A percentile compares a stretch with the other conserved stretches of the same genome.
phyloP scores from a whole-genome alignment of 2,797 vertebrate genomes.

The Acrocephalus scirpaceus region DNA sequence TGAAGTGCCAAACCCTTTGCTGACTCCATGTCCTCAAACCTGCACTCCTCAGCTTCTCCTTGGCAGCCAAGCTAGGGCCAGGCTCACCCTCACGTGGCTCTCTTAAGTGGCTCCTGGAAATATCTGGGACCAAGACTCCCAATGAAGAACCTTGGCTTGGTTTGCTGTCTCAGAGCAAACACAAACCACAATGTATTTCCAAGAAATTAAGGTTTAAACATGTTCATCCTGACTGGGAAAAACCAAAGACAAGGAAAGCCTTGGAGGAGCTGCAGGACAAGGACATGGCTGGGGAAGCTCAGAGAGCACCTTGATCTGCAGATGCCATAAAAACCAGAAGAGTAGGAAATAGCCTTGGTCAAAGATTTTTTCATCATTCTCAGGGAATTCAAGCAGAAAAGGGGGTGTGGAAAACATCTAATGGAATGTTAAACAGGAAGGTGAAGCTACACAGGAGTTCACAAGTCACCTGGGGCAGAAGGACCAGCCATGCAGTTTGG shows the following conservation, averaged over 20 bases:
- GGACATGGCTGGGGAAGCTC: background rate
- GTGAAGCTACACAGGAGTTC: background rate
- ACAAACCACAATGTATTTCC: background rate
- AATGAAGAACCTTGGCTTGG: background rate
- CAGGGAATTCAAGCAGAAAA: background rate
- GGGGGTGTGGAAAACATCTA: fast-evolving
- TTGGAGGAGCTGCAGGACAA: background rate
- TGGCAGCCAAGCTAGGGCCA: background rate
- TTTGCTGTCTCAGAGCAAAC: background rate
- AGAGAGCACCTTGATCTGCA: fast-evolving
- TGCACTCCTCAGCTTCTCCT: background rate
- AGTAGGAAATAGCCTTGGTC: background rate
- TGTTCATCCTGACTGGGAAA: background rate
- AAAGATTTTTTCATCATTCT: background rate
- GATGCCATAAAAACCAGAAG: background rate
- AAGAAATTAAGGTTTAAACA: background rate
- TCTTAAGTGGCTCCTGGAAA: background rate
- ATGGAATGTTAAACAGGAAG: background rate
- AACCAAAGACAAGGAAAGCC: background rate
- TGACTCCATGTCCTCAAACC: background rate
- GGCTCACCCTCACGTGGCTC: background rate
- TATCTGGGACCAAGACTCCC: background rate
- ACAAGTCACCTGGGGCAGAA: background rate
- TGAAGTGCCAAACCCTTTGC: background rate
- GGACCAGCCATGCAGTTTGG: background rate